Evolutionary conservation across 2,797 vertebrate species (phyloP), one percentile per base, ranked within the genome.

Genomic region (Protosalanx chinensis): DNA sequence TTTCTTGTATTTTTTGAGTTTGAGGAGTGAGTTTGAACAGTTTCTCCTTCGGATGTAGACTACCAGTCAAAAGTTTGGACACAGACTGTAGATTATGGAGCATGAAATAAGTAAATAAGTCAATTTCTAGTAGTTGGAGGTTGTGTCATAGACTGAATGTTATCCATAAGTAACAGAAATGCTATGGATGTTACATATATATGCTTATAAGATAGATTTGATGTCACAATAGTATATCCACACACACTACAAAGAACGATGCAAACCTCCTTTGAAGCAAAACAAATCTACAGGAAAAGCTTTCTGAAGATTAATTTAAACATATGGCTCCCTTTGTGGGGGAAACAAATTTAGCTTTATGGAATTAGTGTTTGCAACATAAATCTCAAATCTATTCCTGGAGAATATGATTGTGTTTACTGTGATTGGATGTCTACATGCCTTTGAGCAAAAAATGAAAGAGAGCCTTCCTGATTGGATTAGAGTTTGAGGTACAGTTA

Each of bases 331-430:
- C 79, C 81, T 85, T 92, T 90, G 88, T 91, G 82, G 64, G 33
- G 76, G 78, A 91, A 91, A 89, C 86, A 91, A 91, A 92, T 91
- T 89, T 85, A 82, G 89, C 85, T 90, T 91, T 85, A 76, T 75
- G 67, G 89, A 92, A 92, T 92, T 91, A 91, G 85, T 78, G 70
- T 82, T 87, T 84, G 76, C 83, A 30, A 84, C 85, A 73, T 85
- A 80, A 89, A 90, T 87, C 84, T 83, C 76, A 71, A 79, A 86
- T 89, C 86, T 90, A 85, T 91, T 90, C 82, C 84, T 86, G 86
- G 87, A 86, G 84, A 78, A 70, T 81, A 77, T 20, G 49, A 64
- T 86, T 75, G 81, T 78, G 79, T 83, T 76, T 77, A 77, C 86
- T 82, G 74, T 85, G 89, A 90, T 82, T 83, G 84, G 83, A 87